Conservation (phyloP, 2,888 invertebrate species). For the Diploptera punctata region DNA sequence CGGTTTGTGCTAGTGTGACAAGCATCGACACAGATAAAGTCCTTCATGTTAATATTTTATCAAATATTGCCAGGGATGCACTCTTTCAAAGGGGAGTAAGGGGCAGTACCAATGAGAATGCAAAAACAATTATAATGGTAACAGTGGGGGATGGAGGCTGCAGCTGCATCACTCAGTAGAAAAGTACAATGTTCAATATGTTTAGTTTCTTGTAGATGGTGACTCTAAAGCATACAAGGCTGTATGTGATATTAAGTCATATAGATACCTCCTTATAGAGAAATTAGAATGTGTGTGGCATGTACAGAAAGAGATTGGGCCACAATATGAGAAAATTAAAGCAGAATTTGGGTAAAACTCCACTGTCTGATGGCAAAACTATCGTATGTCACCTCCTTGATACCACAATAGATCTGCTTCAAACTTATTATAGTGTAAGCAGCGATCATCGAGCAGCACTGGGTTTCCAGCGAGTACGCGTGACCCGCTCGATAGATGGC, state of each 20-base stretch:
- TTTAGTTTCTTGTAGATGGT: conserved; percentile 31
- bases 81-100: background rate
- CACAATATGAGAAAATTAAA: conserved; percentile 8
- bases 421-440: background rate
- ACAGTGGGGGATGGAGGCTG: conserved; percentile 42
- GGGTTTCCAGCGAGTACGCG: too few relatives aligned
- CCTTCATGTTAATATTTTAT: conserved; percentile 14
- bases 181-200: conserved; percentile 34
- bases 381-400: background rate
- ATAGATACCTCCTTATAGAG: too few relatives aligned
- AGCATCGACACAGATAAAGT: conserved; percentile 9
- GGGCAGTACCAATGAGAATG: conserved; percentile 35
- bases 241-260: background rate
- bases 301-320: conserved; percentile 23
- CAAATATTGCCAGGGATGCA: conserved; percentile 12
- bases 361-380: background rate
- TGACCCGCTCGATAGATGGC: too few relatives aligned
- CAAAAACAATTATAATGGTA: conserved; percentile 37
- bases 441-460: too few relatives aligned
- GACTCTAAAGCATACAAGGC: conserved; percentile 23
- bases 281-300: too few relatives aligned
- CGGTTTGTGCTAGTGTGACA: background rate
- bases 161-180: conserved; percentile 36
- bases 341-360: background rate
- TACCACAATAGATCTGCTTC: background rate